A percentile compares a stretch with the other conserved stretches of the same genome.
Conservation (phyloP, 2,113 vertebrate species). For the Muntiacus muntjak region DNA sequence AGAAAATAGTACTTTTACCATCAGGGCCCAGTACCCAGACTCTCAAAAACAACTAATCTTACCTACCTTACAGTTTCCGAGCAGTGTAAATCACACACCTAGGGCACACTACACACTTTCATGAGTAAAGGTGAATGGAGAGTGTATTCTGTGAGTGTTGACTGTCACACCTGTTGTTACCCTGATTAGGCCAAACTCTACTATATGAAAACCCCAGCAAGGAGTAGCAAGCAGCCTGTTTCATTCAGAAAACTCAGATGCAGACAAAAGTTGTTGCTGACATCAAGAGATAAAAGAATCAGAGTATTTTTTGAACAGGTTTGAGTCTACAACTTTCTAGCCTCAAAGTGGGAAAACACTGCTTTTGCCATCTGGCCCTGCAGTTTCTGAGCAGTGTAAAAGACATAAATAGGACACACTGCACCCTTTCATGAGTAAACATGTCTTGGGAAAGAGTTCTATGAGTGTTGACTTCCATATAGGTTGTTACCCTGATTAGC, state of each 20-base stretch:
- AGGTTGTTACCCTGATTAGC: not conserved
- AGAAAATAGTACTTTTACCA: not conserved
- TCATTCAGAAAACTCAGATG: not conserved
- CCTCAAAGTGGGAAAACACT: not conserved
- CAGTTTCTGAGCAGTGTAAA: not conserved
- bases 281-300: not conserved
- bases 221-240: not conserved
- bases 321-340: not conserved
- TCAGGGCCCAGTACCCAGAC: not conserved
- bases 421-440: not conserved
- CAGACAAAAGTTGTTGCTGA: not conserved
- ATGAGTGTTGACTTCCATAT: not conserved
- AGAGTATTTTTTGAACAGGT: not conserved
- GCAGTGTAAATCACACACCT: not conserved
- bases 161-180: not conserved
- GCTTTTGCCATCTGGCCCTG: not conserved
- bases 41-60: not conserved
- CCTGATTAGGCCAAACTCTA: not conserved
- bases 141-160: not conserved
- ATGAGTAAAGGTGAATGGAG: not conserved
- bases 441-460: not conserved
- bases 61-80: not conserved
- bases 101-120: not conserved
- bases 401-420: not conserved
- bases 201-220: not conserved